These are phyloP conservation scores for Diachasmimorpha longicaudata DNA, from an alignment of 1,140 invertebrate genomes.

Conservation along the genomic window DNA sequence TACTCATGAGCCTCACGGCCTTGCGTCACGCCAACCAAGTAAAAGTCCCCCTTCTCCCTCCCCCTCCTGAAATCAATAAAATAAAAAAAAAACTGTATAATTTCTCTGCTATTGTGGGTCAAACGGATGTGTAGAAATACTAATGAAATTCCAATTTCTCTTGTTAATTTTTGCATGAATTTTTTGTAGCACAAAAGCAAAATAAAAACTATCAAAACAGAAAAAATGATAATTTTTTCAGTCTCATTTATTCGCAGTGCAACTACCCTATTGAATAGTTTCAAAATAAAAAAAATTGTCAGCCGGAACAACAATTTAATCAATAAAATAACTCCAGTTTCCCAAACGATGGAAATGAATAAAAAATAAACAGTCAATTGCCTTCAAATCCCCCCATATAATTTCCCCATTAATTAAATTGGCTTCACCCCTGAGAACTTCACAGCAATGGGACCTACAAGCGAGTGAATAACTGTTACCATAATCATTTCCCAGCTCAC, in stretches of 20 bases:
- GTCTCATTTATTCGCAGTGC: too few relatives aligned
- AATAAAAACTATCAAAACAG: too few relatives aligned
- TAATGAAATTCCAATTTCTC: neutral
- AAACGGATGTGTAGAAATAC: neutral
- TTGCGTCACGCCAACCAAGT: neutral
- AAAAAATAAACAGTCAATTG: neutral
- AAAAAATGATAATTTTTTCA: too few relatives aligned
- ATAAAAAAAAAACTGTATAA: neutral
- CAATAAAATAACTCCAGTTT: neutral
- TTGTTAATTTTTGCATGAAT: neutral
- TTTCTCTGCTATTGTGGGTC: neutral
- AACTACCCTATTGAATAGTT: too few relatives aligned
- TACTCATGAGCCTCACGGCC: neutral
- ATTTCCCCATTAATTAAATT: neutral
- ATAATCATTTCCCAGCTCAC: slow-evolving; percentile 18
- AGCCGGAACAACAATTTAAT: neutral
- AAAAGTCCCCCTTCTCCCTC: too few relatives aligned
- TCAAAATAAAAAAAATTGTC: too few relatives aligned
- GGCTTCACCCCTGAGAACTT: neutral
- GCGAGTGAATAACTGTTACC: neutral
- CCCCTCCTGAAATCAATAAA: slow-evolving; percentile 7
- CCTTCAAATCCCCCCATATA: neutral
- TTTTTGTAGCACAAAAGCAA: too few relatives aligned
- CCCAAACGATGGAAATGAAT: neutral
- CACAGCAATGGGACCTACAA: neutral